phyloP scores from a whole-genome alignment of 1,140 invertebrate genomes.

The Anastrepha ludens region DNA sequence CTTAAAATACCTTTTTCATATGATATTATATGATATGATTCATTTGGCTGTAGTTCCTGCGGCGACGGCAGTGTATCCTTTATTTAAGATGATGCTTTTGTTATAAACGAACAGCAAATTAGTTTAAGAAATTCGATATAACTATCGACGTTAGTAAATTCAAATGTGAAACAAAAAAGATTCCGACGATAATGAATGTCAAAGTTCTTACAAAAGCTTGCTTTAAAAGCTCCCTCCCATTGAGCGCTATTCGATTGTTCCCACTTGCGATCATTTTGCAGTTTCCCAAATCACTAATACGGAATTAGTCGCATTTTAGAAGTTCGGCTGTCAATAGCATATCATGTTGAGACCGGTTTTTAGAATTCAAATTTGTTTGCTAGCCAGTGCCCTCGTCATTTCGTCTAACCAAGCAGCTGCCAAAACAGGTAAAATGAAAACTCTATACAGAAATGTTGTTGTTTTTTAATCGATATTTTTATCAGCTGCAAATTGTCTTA shows the following conservation, averaged over 20 bases:
- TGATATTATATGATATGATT: too few species aligned
- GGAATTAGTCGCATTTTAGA: constrained; percentile 23
- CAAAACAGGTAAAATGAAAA: background rate
- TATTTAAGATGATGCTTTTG: too few species aligned
- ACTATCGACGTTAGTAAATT: too few species aligned
- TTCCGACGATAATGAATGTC: too few species aligned
- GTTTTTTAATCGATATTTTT: background rate
- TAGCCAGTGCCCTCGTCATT: background rate
- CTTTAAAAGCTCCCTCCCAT: background rate
- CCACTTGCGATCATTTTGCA: background rate
- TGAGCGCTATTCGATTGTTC: background rate
- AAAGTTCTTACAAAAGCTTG: background rate
- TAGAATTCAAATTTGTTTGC: background rate
- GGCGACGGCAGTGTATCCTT: too few species aligned
- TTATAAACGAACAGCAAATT: too few species aligned
- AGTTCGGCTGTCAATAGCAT: background rate
- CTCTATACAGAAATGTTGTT: background rate
- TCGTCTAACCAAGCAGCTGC: background rate
- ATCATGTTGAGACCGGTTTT: constrained; percentile 24
- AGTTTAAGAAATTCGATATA: too few species aligned
- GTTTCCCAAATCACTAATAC: background rate
- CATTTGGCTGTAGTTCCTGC: too few species aligned
- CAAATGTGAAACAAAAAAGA: too few species aligned
- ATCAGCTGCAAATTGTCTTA: constrained; percentile 34
- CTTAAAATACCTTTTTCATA: too few species aligned